Evolutionary conservation across 2,113 vertebrate species (phyloP).

Genomic region (Vimba vimba): DNA sequence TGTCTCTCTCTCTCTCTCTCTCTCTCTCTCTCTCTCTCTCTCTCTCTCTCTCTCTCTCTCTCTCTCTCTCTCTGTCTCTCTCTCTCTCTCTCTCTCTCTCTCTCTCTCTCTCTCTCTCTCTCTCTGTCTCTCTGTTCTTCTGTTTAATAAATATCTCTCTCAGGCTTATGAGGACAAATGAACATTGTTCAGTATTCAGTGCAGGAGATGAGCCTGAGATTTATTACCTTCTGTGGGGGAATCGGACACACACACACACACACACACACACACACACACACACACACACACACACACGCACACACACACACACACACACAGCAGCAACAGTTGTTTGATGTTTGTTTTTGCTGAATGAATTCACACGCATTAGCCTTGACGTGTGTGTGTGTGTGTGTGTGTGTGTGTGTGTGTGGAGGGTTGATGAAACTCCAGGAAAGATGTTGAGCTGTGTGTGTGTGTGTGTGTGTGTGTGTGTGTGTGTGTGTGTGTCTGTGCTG

Average conservation of each 20-base stretch:
- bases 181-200: constrained; percentile 26
- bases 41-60: too few relatives aligned
- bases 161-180: constrained; percentile 50
- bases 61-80: too few relatives aligned
- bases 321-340: constrained; percentile 47
- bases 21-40: too few relatives aligned
- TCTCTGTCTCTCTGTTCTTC: background rate
- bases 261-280: background rate
- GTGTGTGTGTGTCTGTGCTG: background rate
- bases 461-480: constrained; percentile 30
- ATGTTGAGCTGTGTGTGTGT: constrained; percentile 37
- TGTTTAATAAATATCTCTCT: constrained; percentile 48
- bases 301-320: background rate
- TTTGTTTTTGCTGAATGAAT: constrained; percentile 23
- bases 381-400: constrained; percentile 20
- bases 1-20: too few relatives aligned
- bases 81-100: too few relatives aligned
- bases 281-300: background rate
- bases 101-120: background rate
- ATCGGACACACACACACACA: background rate
- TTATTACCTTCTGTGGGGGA: constrained; percentile 43
- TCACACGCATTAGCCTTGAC: constrained; percentile 25
- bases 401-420: constrained; percentile 33
- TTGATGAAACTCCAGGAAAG: constrained; percentile 48
- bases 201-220: constrained; percentile 39